These are phyloP conservation scores for Harpalus rubripes DNA, from an alignment of 2,888 invertebrate genomes.

Conservation along the genomic window DNA sequence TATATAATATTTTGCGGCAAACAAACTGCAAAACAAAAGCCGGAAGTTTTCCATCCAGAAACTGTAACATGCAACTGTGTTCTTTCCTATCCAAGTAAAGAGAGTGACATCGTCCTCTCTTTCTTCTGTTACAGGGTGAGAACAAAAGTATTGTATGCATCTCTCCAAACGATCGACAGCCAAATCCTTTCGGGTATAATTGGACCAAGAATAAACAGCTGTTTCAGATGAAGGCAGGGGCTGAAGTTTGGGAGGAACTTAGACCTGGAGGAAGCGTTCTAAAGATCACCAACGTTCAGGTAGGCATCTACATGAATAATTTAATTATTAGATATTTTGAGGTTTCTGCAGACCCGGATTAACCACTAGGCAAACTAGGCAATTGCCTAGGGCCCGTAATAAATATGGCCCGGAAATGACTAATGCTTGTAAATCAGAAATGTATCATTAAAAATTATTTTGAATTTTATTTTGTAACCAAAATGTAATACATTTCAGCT, in stretches of 20 bases:
- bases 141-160: constrained; percentile 86
- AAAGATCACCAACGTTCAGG: constrained; percentile 88
- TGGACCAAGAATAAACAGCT: constrained; percentile 90
- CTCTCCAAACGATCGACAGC: constrained; percentile 84
- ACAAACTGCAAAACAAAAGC: constrained; percentile 35
- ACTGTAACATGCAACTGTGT: constrained; percentile 12
- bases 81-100: background rate
- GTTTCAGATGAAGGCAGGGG: constrained; percentile 85
- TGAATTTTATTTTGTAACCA: no score
- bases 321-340: no score
- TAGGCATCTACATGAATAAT: no score
- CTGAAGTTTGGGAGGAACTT: constrained; percentile 91
- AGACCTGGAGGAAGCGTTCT: constrained; percentile 91
- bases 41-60: constrained; percentile 2
- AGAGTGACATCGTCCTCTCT: background rate
- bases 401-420: no score
- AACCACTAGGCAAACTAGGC: no score
- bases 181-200: constrained; percentile 87
- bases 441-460: no score
- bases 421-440: no score
- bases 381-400: no score
- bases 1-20: constrained; percentile 45
- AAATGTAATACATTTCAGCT: no score
- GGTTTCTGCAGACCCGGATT: no score
- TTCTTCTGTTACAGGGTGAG: constrained; percentile 80